A percentile compares a stretch with the other conserved stretches of the same genome.
phyloP scores from a whole-genome alignment of 2,113 vertebrate species.

The Tenrec ecaudatus region DNA sequence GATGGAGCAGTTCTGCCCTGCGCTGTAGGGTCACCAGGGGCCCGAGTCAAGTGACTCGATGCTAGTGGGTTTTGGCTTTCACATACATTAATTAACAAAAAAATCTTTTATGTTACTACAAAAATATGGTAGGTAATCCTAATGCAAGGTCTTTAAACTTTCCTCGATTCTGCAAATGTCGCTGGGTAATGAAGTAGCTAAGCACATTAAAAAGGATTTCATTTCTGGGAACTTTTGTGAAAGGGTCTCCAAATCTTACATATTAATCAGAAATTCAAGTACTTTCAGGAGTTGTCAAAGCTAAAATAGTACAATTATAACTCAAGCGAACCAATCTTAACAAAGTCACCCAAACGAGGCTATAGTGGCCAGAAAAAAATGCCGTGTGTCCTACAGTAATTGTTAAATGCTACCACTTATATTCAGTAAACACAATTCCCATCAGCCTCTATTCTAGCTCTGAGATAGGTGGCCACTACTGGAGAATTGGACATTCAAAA shows the following conservation, averaged over 20 bases:
- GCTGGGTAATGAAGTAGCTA: background rate
- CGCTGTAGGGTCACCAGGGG: too few relatives aligned
- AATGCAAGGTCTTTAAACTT: background rate
- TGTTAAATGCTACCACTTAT: background rate
- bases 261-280: background rate
- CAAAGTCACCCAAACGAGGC: background rate
- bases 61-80: too few relatives aligned
- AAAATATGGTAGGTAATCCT: background rate
- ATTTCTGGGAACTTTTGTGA: slow-evolving; percentile 12
- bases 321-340: background rate
- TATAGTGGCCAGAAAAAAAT: slow-evolving; percentile 21
- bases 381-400: background rate
- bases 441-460: background rate
- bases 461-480: too few relatives aligned
- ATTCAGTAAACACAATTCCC: slow-evolving; percentile 30
- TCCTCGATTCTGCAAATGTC: background rate
- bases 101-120: background rate
- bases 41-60: too few relatives aligned
- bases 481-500: background rate
- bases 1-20: too few relatives aligned
- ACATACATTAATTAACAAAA: slow-evolving; percentile 13
- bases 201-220: slow-evolving; percentile 13
- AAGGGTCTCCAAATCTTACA: slow-evolving; percentile 6
- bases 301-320: background rate
- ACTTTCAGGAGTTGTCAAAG: slow-evolving; percentile 60